Percentiles rank a stretch among this genome's conserved stretches.
Evolutionary conservation across 2,888 invertebrate species (phyloP).

Genomic region (Icerya purchasi): DNA sequence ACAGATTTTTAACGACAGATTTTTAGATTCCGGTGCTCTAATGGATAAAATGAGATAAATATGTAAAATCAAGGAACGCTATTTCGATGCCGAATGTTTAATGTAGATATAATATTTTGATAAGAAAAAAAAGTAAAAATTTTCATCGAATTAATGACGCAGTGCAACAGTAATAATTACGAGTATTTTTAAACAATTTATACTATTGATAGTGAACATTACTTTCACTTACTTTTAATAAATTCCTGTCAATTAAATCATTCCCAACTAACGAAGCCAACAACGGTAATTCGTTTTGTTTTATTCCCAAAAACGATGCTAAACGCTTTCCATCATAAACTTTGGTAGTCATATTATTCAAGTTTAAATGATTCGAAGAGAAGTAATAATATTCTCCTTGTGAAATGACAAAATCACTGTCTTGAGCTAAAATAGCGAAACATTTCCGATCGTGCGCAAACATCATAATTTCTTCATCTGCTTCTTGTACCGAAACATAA

Average conservation of each 20-base stretch:
- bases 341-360: conserved; percentile 20
- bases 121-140: too few species aligned
- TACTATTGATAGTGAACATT: too few species aligned
- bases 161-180: too few species aligned
- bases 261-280: conserved; percentile 22
- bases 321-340: conserved; percentile 21
- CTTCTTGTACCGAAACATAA: conserved; percentile 21
- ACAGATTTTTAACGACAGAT: too few species aligned
- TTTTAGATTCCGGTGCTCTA: too few species aligned
- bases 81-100: too few species aligned
- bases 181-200: too few species aligned
- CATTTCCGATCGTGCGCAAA: conserved; percentile 21
- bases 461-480: conserved; percentile 22
- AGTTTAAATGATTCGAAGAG: conserved; percentile 21
- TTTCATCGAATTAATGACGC: too few species aligned
- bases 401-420: conserved; percentile 23
- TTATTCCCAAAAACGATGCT: conserved; percentile 19
- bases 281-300: conserved; percentile 20
- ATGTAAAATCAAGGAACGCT: too few species aligned
- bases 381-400: conserved; percentile 22
- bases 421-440: conserved; percentile 23
- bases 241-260: conserved; percentile 17
- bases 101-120: too few species aligned
- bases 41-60: too few species aligned
- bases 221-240: conserved; percentile 18